Base-by-base conservation (phyloP, 2,888 invertebrate species). In the Drosophila birchii region DNA sequence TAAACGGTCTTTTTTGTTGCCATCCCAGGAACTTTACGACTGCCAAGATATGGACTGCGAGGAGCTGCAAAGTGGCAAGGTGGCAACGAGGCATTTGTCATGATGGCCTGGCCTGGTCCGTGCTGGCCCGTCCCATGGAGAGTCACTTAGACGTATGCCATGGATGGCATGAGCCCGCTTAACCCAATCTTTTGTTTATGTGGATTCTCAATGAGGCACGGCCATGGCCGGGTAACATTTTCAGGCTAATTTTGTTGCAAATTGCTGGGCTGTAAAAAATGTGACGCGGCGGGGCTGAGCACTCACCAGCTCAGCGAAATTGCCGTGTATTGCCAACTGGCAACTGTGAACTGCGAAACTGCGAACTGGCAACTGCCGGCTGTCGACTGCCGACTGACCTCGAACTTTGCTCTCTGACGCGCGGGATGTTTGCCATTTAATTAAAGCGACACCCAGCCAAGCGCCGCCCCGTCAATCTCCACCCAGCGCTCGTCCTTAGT, bases 171-270 rank as follows among this genome's bases (percentile, higher is more conserved):
- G 26, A 51, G 43, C 47, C 55, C 29, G 58, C 70, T 71, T 80
- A 83, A 80, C 74, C 76, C 78, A 84, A 81, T 79, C 84, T 73
- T 75, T 78, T 78, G 75, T 82, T 75, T 73, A 69, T 68, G 76
- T 64, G 79, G 58, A 78, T 59, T 70, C 81, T 70, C 64, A 76
- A 81, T 69, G 61, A 72, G 76, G 76, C 70, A 72, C 54, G 66
- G 73, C 69, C 71, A 67, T 64, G 70, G 66, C 51, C 64, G 63
- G 29, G 57, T 53, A 73, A 67, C 67, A 62, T 68, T 82, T 80
- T 88, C 45, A 63, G 70, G 76, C 80, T 88, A 88, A 88, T 86
- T 88, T 83, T 78, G 83, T 83, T 85, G 79, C 86, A 82, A 87
- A 87, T 85, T 87, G 76, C 75, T 82, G 49, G 75, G 73, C 75